phyloP scores from a whole-genome alignment of 1,140 invertebrate genomes.

The Reticulitermes speratus region DNA sequence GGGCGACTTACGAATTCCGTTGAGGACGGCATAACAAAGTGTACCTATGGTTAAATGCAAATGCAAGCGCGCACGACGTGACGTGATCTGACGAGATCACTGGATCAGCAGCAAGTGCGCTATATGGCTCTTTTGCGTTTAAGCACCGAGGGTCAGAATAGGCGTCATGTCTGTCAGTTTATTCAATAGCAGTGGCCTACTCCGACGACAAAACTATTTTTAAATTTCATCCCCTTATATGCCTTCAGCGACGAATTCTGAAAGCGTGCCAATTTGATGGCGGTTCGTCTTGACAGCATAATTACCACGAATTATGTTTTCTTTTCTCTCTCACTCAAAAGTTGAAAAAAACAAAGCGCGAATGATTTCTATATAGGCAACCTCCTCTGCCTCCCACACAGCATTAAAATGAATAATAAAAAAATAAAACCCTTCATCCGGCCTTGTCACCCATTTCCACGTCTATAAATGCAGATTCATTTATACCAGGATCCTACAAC shows the following conservation, averaged over 20 bases:
- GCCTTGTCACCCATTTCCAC: conserved; percentile 12
- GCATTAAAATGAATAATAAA: conserved; percentile 5
- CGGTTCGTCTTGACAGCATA: not conserved
- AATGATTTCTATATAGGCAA: not conserved
- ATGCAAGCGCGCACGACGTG: too few species aligned
- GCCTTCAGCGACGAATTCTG: not conserved
- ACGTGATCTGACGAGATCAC: too few species aligned
- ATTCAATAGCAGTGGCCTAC: not conserved
- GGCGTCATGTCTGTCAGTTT: not conserved
- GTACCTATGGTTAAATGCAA: too few species aligned
- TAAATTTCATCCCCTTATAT: not conserved
- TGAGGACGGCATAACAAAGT: too few species aligned
- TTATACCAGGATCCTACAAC: conserved; percentile 8
- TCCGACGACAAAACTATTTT: not conserved
- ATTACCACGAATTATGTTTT: conserved; percentile 16
- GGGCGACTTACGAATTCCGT: too few species aligned
- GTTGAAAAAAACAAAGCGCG: not conserved
- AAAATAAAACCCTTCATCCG: conserved; percentile 17
- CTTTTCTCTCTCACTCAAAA: not conserved
- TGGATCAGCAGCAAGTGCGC: too few species aligned
- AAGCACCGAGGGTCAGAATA: not conserved
- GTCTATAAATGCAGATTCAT: conserved; percentile 30
- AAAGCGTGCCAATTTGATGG: conserved; percentile 8
- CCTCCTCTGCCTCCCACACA: not conserved
- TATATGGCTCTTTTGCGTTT: too few species aligned